These are phyloP conservation scores for Pseudopipra pipra DNA, from an alignment of 2,113 vertebrate species.

Conservation along the genomic window DNA sequence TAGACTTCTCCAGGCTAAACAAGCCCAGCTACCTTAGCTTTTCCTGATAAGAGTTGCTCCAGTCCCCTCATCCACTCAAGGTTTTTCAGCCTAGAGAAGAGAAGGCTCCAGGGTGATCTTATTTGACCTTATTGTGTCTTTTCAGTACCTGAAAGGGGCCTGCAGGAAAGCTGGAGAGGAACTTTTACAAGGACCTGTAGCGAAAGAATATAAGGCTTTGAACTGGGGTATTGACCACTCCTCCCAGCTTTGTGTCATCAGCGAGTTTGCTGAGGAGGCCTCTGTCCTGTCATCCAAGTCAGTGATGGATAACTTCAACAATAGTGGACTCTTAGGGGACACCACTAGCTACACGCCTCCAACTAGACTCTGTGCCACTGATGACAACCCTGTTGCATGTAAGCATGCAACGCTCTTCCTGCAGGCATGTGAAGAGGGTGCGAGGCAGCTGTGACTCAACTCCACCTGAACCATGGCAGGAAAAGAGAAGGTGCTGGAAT, in stretches of 20 bases:
- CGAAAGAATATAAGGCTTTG: background rate
- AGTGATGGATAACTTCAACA: background rate
- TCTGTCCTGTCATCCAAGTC: background rate
- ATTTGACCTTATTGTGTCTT: background rate
- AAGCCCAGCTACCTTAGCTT: background rate
- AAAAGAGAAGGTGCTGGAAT: background rate
- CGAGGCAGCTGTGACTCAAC: background rate
- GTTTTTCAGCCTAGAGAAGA: background rate
- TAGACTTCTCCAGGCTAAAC: background rate
- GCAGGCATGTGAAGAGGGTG: background rate
- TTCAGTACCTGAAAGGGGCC: background rate
- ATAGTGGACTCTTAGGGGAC: fast-evolving
- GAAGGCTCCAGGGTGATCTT: background rate
- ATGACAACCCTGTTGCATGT: background rate
- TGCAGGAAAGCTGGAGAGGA: background rate
- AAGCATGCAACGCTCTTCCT: background rate
- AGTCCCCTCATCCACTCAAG: background rate
- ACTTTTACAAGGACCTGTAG: background rate
- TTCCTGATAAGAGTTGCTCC: background rate
- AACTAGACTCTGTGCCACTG: background rate
- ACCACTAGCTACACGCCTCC: background rate
- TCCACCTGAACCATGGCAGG: background rate
- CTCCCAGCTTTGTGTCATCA: background rate
- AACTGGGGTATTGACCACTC: background rate
- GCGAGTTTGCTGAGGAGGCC: background rate